phyloP scores from a whole-genome alignment of 92 coral and sea anemone genomes.

The Anthopleura xanthogrammica region DNA sequence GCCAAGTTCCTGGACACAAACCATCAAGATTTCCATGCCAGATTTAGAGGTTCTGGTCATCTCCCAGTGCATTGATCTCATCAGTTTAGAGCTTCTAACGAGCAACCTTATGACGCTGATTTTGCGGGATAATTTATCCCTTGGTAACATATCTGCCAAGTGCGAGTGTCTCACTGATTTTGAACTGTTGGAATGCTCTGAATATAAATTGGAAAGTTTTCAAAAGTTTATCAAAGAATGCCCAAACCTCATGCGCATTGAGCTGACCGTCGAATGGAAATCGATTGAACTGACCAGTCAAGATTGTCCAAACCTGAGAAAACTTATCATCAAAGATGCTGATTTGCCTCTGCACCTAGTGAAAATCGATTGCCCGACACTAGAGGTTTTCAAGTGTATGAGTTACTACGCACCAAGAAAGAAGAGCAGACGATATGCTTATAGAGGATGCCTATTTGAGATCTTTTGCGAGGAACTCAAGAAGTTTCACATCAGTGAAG shows the following conservation, averaged over 20 bases:
- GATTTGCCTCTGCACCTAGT: constrained; percentile 40
- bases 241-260: constrained; percentile 55
- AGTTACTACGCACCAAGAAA: constrained; percentile 59
- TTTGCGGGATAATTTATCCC: constrained; percentile 48
- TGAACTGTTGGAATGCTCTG: constrained; percentile 60
- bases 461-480: constrained; percentile 43
- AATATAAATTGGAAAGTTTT: constrained; percentile 35
- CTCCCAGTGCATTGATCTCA: constrained; percentile 57
- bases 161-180: constrained; percentile 56
- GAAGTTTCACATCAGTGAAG: constrained; percentile 63
- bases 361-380: constrained; percentile 63
- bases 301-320: constrained; percentile 50
- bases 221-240: constrained; percentile 43
- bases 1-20: constrained; percentile 57
- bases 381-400: constrained; percentile 62
- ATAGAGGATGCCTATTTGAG: constrained; percentile 46
- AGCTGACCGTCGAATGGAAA: constrained; percentile 57
- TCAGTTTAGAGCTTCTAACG: constrained; percentile 53
- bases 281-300: constrained; percentile 46
- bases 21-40: constrained; percentile 55
- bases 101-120: constrained; percentile 47
- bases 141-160: constrained; percentile 39
- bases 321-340: constrained; percentile 61
- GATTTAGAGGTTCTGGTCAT: constrained; percentile 62
- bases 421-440: constrained; percentile 2